These are phyloP conservation scores for Anguilla marmorata DNA, from an alignment of 2,797 vertebrate genomes.

Conservation along the genomic window DNA sequence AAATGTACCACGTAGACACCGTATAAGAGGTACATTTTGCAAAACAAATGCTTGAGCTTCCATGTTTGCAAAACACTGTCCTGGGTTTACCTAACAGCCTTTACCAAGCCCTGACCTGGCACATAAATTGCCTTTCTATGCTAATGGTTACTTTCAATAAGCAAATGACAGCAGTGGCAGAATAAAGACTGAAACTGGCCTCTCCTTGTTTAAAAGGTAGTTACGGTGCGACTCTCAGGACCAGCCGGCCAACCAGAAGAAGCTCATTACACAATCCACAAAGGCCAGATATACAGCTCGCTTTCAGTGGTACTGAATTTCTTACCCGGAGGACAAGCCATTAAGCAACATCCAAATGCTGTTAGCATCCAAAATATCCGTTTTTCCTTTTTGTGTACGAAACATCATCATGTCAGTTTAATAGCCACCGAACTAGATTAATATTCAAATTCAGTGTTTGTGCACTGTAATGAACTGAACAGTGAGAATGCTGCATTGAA, in stretches of 20 bases:
- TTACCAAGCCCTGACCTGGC: neutral
- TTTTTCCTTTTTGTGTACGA: neutral
- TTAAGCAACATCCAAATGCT: conserved; percentile 21
- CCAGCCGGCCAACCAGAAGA: neutral
- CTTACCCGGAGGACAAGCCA: neutral
- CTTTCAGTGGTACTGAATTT: neutral
- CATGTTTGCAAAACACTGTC: neutral
- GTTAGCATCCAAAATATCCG: neutral
- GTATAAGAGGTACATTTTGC: neutral
- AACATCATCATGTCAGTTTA: neutral
- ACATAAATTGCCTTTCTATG: neutral
- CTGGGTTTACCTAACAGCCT: neutral
- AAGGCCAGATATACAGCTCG: neutral
- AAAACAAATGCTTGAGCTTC: neutral
- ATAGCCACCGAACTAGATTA: neutral
- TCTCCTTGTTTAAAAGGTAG: neutral
- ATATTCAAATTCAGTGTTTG: neutral
- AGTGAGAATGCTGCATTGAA: neutral
- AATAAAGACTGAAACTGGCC: neutral
- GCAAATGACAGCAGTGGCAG: neutral
- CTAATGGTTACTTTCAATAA: neutral
- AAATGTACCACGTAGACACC: neutral
- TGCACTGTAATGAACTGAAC: neutral
- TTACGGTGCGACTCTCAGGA: neutral
- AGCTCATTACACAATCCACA: neutral